phyloP scores from a whole-genome alignment of 2,888 invertebrate genomes.

The Andrena flavipes region DNA sequence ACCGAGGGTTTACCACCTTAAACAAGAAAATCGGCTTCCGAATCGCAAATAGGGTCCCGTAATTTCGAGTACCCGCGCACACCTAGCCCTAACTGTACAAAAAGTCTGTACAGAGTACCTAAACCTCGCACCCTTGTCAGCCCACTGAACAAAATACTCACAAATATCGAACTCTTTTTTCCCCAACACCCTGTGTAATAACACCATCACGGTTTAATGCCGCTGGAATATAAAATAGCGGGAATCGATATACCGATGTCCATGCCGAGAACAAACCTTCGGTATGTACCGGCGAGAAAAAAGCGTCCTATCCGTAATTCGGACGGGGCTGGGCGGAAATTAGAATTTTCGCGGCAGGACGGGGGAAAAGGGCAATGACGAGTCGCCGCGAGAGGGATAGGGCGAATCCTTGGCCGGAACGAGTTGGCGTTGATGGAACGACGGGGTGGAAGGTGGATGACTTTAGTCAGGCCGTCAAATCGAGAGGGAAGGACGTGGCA shows the following conservation, averaged over 20 bases:
- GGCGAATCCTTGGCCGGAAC: constrained; percentile 62
- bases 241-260: constrained; percentile 14
- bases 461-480: constrained; percentile 67
- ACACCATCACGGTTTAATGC: background rate
- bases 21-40: no score
- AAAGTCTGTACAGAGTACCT: no score
- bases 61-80: no score
- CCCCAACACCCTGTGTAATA: background rate
- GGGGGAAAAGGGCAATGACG: constrained; percentile 21
- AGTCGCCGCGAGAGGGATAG: constrained; percentile 23
- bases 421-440: constrained; percentile 72
- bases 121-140: no score
- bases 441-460: constrained; percentile 55
- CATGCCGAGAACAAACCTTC: constrained; percentile 15
- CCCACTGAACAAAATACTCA: no score
- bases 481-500: constrained; percentile 60
- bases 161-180: no score
- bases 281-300: background rate
- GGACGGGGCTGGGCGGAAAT: constrained; percentile 47
- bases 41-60: no score
- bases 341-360: constrained; percentile 55
- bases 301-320: constrained; percentile 16
- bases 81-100: no score
- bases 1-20: no score
- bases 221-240: constrained; percentile 18